Percentiles rank a stretch among this genome's conserved stretches.
These are phyloP conservation scores for Drosophila macrospina DNA, from an alignment of 2,888 invertebrate species.

Conservation along the genomic window DNA sequence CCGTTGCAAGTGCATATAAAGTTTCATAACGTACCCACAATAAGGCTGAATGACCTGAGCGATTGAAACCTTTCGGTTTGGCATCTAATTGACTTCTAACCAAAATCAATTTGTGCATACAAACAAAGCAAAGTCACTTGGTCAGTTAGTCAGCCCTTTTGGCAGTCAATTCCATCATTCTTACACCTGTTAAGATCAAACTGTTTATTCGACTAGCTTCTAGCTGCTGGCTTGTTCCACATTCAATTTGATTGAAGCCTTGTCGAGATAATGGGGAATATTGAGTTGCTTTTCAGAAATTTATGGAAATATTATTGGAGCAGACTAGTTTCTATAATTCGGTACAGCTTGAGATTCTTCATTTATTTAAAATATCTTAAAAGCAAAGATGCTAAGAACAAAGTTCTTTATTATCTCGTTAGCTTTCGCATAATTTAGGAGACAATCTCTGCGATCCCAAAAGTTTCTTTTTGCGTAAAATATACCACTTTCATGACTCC, in stretches of 20 bases:
- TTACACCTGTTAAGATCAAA: too few species aligned
- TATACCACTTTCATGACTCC: conserved; percentile 14
- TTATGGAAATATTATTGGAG: not conserved
- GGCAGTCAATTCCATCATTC: conserved; percentile 15
- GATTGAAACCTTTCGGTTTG: conserved; percentile 14
- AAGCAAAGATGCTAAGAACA: not conserved
- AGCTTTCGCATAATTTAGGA: not conserved
- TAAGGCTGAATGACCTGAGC: conserved; percentile 11
- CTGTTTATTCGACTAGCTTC: too few species aligned
- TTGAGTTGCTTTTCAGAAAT: not conserved
- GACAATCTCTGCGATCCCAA: conserved; percentile 14
- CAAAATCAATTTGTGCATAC: conserved; percentile 66
- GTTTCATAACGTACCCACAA: conserved; percentile 44
- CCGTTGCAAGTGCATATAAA: conserved; percentile 32
- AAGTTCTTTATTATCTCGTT: not conserved
- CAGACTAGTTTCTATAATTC: too few species aligned
- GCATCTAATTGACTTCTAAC: conserved; percentile 56
- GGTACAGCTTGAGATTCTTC: not conserved
- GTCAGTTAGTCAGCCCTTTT: not conserved
- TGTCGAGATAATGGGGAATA: too few species aligned
- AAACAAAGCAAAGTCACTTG: conserved; percentile 33
- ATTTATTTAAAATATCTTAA: not conserved
- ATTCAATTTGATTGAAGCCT: too few species aligned
- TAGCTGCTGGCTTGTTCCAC: too few species aligned
- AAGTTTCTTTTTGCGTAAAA: conserved; percentile 34